Evolutionary conservation across 2,888 invertebrate genomes (phyloP).

Genomic region (Macroteleia sp.): DNA sequence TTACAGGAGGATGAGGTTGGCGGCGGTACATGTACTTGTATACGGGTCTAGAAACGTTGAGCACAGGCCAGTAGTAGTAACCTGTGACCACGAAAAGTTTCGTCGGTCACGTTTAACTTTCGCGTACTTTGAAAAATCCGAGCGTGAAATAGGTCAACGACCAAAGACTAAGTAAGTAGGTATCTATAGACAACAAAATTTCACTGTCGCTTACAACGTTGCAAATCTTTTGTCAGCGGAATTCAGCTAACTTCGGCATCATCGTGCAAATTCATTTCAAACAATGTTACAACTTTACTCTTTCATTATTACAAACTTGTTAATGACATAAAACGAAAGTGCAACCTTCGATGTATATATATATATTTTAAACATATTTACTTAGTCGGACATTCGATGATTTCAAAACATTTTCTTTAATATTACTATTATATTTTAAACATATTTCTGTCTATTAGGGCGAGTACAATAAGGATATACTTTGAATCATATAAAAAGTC

Average conservation of each 20-base stretch:
- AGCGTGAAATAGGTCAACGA: constrained; percentile 74
- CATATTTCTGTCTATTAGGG: too few relatives aligned
- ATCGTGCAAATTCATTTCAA: constrained; percentile 38
- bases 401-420: too few relatives aligned
- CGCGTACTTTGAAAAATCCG: constrained; percentile 74
- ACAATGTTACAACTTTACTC: constrained; percentile 51
- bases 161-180: constrained; percentile 66
- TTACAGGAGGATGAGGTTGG: constrained; percentile 47
- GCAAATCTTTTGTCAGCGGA: constrained; percentile 54
- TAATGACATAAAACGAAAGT: constrained; percentile 50
- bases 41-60: constrained; percentile 59
- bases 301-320: constrained; percentile 57
- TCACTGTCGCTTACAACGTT: constrained; percentile 57
- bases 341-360: constrained; percentile 34
- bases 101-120: constrained; percentile 77
- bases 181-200: constrained; percentile 51
- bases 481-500: too few relatives aligned
- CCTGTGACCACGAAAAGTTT: constrained; percentile 76
- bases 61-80: constrained; percentile 59
- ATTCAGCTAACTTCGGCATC: constrained; percentile 44
- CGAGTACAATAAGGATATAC: too few relatives aligned
- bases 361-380: too few relatives aligned
- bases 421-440: too few relatives aligned
- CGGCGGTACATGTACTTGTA: constrained; percentile 46
- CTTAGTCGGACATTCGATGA: too few relatives aligned